Evolutionary conservation across 2,113 vertebrate species (phyloP), one percentile per base, ranked within the genome.

Genomic region (Marmota monax): DNA sequence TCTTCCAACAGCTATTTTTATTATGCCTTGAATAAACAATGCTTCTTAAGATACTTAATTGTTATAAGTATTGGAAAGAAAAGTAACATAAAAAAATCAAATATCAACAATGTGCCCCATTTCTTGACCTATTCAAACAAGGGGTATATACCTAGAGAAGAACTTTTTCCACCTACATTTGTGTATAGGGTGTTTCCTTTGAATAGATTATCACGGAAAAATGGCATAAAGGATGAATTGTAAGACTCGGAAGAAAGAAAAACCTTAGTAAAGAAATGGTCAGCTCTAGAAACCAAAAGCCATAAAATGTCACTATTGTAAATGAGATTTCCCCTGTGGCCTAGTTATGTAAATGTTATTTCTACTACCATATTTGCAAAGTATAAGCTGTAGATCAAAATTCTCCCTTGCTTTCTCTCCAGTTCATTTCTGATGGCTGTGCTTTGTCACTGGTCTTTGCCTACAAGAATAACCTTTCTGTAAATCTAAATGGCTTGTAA

Each of bases 1-100:
- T 96, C 72, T 53, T 78, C 72, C 96, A 93, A 73, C 7, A 83
- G 69, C 95, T 94, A 56, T 84, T 69, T 97, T 96, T 96, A 56
- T 63, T 74, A 90, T 13, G 34, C n/a, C 51, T 72, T 56, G 13
- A 89, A 72, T 16, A 56, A 76, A 92, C 16, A 39, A 89, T 67
- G 63, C 11, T 93, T 98, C 89, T 27, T 34, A 73, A 87, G 92
- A 76, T 29, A 70, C 9, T 9, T 65, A 73, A 51, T 85, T 91
- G 53, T 61, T 87, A 16, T 65, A 70, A 78, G 29, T 67, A n/a
- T 39, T 27, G 12, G 22, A 84, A 90, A 67, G 67, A 86, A 96
- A 82, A 2, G 37, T 29, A 48, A 25, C 1, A 29, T 70, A 5
- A 76, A 69, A 87, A 87, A n/a, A 61, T 76, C 65, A 96, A 73